Percentiles rank a stretch among this genome's conserved stretches.
phyloP scores from a whole-genome alignment of 1,140 invertebrate genomes.

The Dinothrombium tinctorium region DNA sequence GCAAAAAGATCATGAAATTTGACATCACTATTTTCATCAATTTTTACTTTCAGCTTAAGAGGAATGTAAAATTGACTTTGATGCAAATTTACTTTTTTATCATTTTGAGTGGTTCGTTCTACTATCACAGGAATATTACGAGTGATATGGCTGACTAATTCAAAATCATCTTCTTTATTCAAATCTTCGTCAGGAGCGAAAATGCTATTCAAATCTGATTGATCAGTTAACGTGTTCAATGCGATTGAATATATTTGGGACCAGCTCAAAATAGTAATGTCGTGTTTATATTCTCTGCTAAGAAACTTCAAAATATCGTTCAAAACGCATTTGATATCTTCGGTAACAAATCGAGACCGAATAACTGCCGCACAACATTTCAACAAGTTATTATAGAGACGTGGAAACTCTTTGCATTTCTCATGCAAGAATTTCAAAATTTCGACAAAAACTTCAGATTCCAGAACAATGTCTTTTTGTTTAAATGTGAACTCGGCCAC shows the following conservation, averaged over 20 bases:
- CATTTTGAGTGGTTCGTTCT: background rate
- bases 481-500: background rate
- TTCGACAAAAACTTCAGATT: background rate
- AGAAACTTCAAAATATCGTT: constrained; percentile 7
- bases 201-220: constrained; percentile 5
- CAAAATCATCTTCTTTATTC: constrained; percentile 2
- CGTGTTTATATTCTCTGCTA: constrained; percentile 6
- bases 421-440: constrained; percentile 7
- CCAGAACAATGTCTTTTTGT: constrained; percentile 3
- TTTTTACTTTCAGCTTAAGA: constrained; percentile 1
- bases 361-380: constrained; percentile 7
- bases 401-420: background rate
- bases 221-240: constrained; percentile 6
- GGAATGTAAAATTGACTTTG: background rate
- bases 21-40: background rate
- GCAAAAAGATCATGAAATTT: constrained; percentile 2
- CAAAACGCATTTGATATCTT: constrained; percentile 1
- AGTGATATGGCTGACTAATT: background rate
- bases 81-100: background rate
- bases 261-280: constrained; percentile 8
- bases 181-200: constrained; percentile 6
- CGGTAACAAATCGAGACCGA: constrained; percentile 4
- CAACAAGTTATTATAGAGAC: background rate
- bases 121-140: constrained; percentile 3
- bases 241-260: constrained; percentile 11